A percentile compares a stretch with the other conserved stretches of the same genome.
phyloP scores from a whole-genome alignment of 1,140 invertebrate species.

The Gerris buenoi region DNA sequence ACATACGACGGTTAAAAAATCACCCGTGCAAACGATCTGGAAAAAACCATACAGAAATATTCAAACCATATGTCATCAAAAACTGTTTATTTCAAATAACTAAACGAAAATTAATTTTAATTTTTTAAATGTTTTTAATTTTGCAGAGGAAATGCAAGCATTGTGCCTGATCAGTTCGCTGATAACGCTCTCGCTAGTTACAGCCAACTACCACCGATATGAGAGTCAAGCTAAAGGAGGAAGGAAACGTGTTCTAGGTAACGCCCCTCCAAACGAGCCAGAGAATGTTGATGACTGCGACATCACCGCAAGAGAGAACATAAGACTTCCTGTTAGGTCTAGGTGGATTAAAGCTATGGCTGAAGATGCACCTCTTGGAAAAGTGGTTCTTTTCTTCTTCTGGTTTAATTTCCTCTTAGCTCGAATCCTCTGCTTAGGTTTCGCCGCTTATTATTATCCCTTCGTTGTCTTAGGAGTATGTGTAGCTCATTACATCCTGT shows the following conservation, averaged over 20 bases:
- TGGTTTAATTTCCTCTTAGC: constrained; percentile 17
- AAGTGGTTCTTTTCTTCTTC: constrained; percentile 14
- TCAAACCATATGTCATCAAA: neutral
- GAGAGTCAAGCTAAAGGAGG: constrained; percentile 17
- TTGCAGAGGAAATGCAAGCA: constrained; percentile 17
- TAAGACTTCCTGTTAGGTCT: neutral
- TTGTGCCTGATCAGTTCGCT: constrained; percentile 13
- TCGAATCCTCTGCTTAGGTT: constrained; percentile 11
- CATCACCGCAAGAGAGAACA: neutral
- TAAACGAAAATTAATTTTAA: neutral
- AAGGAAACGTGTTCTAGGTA: constrained; percentile 8
- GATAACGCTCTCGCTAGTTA: constrained; percentile 8
- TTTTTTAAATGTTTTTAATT: neutral
- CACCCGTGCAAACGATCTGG: too few relatives aligned
- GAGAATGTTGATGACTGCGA: neutral
- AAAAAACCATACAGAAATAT: neutral
- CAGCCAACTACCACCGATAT: constrained; percentile 16
- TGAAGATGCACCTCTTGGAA: constrained; percentile 16
- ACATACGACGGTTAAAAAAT: too few relatives aligned
- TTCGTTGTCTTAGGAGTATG: constrained; percentile 6
- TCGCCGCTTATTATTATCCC: constrained; percentile 10
- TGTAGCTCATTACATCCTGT: constrained; percentile 10
- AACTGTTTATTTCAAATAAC: neutral
- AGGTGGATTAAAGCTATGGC: constrained; percentile 11
- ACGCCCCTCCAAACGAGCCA: neutral